Evolutionary conservation across 1,140 invertebrate genomes (phyloP), one percentile per base, ranked within the genome.

Genomic region (Temnothorax curvispinosus): DNA sequence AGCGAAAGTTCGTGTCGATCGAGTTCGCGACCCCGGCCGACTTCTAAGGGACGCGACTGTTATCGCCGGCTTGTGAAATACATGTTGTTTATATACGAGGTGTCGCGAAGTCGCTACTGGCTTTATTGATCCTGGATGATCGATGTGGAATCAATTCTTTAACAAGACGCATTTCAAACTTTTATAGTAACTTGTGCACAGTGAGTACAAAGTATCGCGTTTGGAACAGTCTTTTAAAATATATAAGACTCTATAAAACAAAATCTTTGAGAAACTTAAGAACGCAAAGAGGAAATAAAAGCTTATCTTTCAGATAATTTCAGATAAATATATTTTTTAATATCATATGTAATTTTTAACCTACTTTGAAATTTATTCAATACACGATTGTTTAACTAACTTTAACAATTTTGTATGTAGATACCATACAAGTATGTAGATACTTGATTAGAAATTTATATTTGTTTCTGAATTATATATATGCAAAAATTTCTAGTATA

Each of bases 1-100:
- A 74, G 8, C 13, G 8, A n/a, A 74, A 84, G 69, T 74, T 74
- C 11, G 54, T 11, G 41, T 50, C 54, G 69, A 81, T 71, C 64
- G 64, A 32, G 15, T 41, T 18, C 32, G 27, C n/a, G 44, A 80
- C 32, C 27, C 27, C 27, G 27, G 44, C n/a, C 27, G 41, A 69
- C 32, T 64, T 78, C 32, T 32, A 58, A 44, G 8, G 54, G 15
- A 74, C 50, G 47, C 35, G 35, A 56, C 50, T 41, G 52, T 56
- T 75, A 75, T 58, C 3, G 32, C 52, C 50, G 50, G 15, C 7
- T 75, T 56, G 8, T 54, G 32, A 56, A 75, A 56, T 56, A 5
- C 32, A 58, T 56, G n/a, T 38, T n/a, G 32, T 75, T 58, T 75
- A 56, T 75, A 56, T 56, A 75, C 52, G 35, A 38, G 32, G 35